Base-by-base conservation (phyloP, 2,113 vertebrate genomes). In the Oncorhynchus clarkii region DNA sequence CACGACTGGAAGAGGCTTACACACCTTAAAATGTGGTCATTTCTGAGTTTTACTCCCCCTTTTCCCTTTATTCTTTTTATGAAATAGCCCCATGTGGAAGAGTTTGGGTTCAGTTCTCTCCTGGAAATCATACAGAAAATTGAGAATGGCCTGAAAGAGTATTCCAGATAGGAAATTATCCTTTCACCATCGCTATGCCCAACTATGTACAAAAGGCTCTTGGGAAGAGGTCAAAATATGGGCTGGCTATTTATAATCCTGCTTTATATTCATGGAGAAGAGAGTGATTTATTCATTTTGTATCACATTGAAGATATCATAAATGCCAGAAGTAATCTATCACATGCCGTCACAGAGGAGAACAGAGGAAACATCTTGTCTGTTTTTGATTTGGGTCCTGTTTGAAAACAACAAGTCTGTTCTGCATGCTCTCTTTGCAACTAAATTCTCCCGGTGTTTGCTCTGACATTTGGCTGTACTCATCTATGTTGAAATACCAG, bases 41-140 rank as follows among this genome's bases (percentile, higher is more conserved):
- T 45, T 45, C 39, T 45, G 39, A 45, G 9, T 45, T 45, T 45
- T 79, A 51, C 86, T 66, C 51, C 62, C 24, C 73, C 24, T 2
- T 20, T 72, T 79, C 68, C 39, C 71, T 64, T 67, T 14, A 24
- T 0, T 27, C 27, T 8, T 70, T 88, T 85, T 73, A 83, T 59
- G 59, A 48, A 62, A 54, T 68, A 70, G 62, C 73, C 20, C 77
- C 90, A 91, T 87, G 85, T 88, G 91, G 89, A 91, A 91, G 73
- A 82, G 64, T 88, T 91, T 84, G 82, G 66, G 70, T 85, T 84
- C 24, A 81, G 59, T 27, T 70, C 51, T 87, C 78, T 78, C 70
- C 71, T 86, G 77, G 75, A 90, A 88, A 85, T 71, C 65, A 71
- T 77, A 69, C 82, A 84, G 79, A 87, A 84, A 84, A 76, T 89